Evolutionary conservation across 2,113 vertebrate genomes (phyloP), one percentile per base, ranked within the genome.

Genomic region (Rhegmatorhina hoffmannsi): DNA sequence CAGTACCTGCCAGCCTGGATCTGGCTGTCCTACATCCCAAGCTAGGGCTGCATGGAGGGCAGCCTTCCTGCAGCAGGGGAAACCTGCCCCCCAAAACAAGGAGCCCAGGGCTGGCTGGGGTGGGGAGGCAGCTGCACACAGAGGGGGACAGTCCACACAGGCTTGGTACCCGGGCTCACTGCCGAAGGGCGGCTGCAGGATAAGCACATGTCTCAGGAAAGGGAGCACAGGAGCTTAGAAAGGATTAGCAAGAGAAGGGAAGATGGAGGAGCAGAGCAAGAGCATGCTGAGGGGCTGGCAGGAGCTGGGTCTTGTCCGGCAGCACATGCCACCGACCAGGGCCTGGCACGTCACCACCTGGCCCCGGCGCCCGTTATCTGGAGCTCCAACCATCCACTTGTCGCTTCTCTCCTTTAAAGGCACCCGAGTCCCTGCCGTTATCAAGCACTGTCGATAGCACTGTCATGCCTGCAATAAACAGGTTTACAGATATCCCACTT

Each of bases 401-500:
- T 60, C 1, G 1, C 60, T 94, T 17, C 56, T 92, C 40, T 92
- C 90, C 95, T 96, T 92, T 95, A 92, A 94, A 95, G 96, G 96
- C 69, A 92, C 87, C 68, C 0, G 5, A 75, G 80, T 13, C n/a
- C 17, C 28, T 0, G 7, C 46, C 0, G 2, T 36, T 96, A 96
- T 94, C 89, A 0, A 33, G 56, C 80, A 19, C 46, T 24, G 80
- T 69, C 38, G 88, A 96, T 93, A 95, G 92, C 20, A 9, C 49
- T 6, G 80, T 64, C 94, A 89, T 2, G 63, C 62, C 67, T 29
- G 47, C 0, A 31, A 84, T 84, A 81, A 92, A 46, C 38, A 2
- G 33, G 43, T 53, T 84, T 29, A 10, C 6, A 2, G 87, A 58
- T 84, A 63, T 50, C 52, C 12, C 38, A 8, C 49, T 94, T 87